Conservation (phyloP, 2,888 invertebrate genomes). For the Tanaodytes sp. region DNA sequence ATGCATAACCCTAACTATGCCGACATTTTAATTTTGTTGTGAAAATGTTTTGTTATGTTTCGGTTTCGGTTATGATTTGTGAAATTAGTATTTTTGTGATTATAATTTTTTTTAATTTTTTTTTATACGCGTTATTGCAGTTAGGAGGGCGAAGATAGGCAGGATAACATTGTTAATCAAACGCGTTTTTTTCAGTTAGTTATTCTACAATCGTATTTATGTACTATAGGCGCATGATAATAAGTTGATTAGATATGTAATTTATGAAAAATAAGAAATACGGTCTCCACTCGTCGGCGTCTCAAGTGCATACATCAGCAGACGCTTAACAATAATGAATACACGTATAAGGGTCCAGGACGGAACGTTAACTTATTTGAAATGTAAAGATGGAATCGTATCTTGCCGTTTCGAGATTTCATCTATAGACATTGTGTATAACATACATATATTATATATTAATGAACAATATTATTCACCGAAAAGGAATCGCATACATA, state of each 20-base stretch:
- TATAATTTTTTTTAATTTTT: too few species aligned
- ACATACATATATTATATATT: constrained; percentile 65
- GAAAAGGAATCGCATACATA: constrained; percentile 40
- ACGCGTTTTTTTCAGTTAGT: too few species aligned
- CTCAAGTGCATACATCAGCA: constrained; percentile 63
- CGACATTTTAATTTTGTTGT: too few species aligned
- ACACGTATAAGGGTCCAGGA: constrained; percentile 64
- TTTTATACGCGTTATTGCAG: too few species aligned
- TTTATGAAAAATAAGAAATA: constrained; percentile 69
- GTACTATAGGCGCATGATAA: too few species aligned
- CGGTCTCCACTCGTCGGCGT: constrained; percentile 59
- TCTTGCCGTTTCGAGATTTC: constrained; percentile 51
- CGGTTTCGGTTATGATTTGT: too few species aligned
- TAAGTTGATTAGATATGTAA: constrained; percentile 58
- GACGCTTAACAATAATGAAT: constrained; percentile 69
- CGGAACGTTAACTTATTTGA: constrained; percentile 69
- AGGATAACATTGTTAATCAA: too few species aligned
- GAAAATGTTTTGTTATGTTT: too few species aligned
- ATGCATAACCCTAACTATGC: too few species aligned
- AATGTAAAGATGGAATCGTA: constrained; percentile 67
- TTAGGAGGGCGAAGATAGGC: too few species aligned
- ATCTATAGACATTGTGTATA: constrained; percentile 60
- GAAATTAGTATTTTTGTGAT: too few species aligned
- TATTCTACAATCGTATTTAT: constrained; percentile 35
- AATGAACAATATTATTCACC: constrained; percentile 50